Evolutionary conservation across 2,888 invertebrate genomes (phyloP).

Genomic region (Idaea biselata): DNA sequence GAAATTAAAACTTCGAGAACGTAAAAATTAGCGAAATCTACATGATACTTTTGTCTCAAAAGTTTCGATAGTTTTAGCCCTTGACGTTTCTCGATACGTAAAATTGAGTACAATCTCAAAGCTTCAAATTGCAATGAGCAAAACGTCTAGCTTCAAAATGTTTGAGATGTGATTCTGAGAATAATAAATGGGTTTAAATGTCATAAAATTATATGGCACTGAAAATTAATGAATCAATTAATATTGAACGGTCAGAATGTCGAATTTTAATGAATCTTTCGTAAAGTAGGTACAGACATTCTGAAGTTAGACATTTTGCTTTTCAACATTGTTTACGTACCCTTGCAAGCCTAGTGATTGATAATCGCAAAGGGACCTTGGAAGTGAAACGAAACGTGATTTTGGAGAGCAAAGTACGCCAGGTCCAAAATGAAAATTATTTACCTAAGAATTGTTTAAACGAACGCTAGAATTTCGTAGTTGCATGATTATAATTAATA

Average conservation of each 20-base stretch:
- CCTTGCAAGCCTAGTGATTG: no score
- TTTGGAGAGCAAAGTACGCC: constrained; percentile 20
- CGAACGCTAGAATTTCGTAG: constrained; percentile 66
- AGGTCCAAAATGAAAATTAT: constrained; percentile 33
- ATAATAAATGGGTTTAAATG: no score
- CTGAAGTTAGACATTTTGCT: no score
- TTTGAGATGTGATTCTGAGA: no score
- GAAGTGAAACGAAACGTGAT: constrained; percentile 18
- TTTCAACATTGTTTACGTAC: no score
- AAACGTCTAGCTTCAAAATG: no score
- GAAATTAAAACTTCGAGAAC: constrained; percentile 24
- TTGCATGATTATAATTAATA: constrained; percentile 50
- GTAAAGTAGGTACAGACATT: no score
- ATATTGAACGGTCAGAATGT: no score
- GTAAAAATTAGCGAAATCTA: constrained; percentile 1
- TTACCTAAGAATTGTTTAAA: constrained; percentile 46
- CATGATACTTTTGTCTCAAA: not conserved
- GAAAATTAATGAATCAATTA: no score
- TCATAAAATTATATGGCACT: no score
- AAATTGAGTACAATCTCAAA: not conserved
- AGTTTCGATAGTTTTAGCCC: not conserved
- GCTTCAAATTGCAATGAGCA: no score
- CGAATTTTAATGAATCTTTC: no score
- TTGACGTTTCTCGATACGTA: not conserved
- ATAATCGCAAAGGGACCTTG: constrained; percentile 11